phyloP scores from a whole-genome alignment of 2,797 vertebrate species.

The Carcharodon carcharias region DNA sequence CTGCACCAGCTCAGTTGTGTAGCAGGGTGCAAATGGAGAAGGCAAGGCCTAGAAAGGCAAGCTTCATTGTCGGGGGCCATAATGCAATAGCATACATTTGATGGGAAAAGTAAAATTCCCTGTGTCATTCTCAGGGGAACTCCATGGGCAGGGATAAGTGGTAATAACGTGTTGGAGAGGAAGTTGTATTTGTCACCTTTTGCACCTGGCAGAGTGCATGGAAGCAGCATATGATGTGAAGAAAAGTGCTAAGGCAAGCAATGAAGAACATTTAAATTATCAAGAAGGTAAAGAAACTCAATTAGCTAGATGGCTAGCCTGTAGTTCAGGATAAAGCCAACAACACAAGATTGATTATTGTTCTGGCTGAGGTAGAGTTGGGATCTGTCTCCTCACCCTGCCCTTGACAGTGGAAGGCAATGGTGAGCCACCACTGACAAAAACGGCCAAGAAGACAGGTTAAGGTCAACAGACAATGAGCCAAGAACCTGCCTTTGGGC shows the following conservation, averaged over 20 bases:
- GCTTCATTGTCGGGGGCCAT: background rate
- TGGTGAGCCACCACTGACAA: no score
- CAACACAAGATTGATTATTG: no score
- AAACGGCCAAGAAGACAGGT: no score
- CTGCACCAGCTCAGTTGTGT: background rate
- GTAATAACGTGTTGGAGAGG: no score
- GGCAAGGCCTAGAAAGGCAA: background rate
- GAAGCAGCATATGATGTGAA: background rate
- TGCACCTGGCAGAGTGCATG: background rate
- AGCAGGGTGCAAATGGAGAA: background rate
- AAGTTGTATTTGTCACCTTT: background rate
- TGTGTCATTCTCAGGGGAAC: background rate
- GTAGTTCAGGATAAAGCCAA: no score
- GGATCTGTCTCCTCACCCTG: no score
- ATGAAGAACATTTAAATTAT: background rate
- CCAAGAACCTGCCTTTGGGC: no score
- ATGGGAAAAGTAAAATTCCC: background rate
- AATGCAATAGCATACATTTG: background rate
- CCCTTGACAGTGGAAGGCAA: no score
- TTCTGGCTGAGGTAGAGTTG: no score
- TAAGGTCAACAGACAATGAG: no score
- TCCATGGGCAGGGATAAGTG: background rate
- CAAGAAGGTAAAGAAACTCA: no score
- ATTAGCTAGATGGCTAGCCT: no score
- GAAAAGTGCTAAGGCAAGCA: background rate